phyloP scores from a whole-genome alignment of 2,888 invertebrate species.

The Venusia cambrica region DNA sequence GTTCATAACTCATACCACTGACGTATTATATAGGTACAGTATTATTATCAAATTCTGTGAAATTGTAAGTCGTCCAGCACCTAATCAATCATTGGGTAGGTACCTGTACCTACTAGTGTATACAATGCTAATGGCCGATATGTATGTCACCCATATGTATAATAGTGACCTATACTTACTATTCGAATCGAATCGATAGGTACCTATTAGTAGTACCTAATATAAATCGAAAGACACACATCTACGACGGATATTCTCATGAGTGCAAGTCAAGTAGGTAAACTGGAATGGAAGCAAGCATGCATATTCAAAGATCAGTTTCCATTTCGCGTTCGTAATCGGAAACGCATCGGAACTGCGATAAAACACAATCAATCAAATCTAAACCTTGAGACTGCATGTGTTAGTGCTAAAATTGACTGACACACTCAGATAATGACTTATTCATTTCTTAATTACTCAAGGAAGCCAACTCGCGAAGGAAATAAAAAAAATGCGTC shows the following conservation, averaged over 20 bases:
- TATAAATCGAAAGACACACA: conserved; percentile 38
- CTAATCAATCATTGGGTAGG: conserved; percentile 34
- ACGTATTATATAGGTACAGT: too few species aligned
- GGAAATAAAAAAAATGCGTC: conserved; percentile 41
- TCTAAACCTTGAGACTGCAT: conserved; percentile 41
- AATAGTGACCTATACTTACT: too few species aligned
- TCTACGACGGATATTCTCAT: conserved; percentile 20
- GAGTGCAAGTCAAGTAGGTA: conserved; percentile 36
- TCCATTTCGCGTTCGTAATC: conserved; percentile 75
- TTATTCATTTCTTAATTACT: conserved; percentile 68
- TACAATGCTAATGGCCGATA: conserved; percentile 44
- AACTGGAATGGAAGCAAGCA: conserved; percentile 51
- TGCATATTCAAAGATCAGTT: conserved; percentile 75
- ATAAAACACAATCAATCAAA: conserved; percentile 41
- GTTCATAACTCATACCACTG: too few species aligned
- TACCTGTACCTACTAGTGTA: conserved; percentile 34
- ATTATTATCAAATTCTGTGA: conserved; percentile 2
- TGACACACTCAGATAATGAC: conserved; percentile 42
- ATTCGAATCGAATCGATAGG: too few species aligned
- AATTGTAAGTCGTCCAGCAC: conserved; percentile 7
- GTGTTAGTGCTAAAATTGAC: conserved; percentile 36
- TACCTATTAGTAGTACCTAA: too few species aligned
- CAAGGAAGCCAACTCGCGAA: conserved; percentile 54
- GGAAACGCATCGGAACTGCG: conserved; percentile 58
- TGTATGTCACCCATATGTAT: conserved; percentile 41